Percentiles rank a stretch among this genome's conserved stretches.
These are phyloP conservation scores for Pipistrellus pygmaeus DNA, from an alignment of 2,797 vertebrate species.

Conservation along the genomic window DNA sequence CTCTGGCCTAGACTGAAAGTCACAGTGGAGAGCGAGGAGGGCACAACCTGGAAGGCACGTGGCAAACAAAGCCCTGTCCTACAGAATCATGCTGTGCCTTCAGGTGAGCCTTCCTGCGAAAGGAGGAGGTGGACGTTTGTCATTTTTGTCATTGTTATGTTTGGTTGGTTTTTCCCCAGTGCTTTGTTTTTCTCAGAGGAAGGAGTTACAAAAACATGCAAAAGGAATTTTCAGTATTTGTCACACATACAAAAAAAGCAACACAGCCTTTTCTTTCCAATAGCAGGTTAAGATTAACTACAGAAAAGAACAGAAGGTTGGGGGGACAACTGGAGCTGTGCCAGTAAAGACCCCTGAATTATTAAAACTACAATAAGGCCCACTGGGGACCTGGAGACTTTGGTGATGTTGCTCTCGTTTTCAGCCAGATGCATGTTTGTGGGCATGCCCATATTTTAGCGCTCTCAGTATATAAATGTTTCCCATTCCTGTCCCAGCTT, in stretches of 20 bases:
- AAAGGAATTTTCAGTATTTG: background rate
- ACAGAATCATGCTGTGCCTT: background rate
- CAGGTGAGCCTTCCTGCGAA: background rate
- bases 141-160: background rate
- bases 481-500: background rate
- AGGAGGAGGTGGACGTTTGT: background rate
- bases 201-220: background rate
- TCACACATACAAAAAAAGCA: too few relatives aligned
- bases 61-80: background rate
- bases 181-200: slow-evolving; percentile 3
- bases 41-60: background rate
- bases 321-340: background rate
- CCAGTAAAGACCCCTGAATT: background rate
- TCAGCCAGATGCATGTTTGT: background rate
- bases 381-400: background rate
- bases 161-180: background rate
- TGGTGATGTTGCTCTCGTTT: background rate
- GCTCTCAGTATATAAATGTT: background rate
- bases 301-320: background rate
- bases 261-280: background rate
- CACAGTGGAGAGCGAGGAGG: too few relatives aligned
- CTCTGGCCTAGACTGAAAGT: background rate
- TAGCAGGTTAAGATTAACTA: background rate
- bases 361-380: background rate
- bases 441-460: background rate